Conservation (phyloP, 2,113 vertebrate species). For the Colistium nudipinnis region DNA sequence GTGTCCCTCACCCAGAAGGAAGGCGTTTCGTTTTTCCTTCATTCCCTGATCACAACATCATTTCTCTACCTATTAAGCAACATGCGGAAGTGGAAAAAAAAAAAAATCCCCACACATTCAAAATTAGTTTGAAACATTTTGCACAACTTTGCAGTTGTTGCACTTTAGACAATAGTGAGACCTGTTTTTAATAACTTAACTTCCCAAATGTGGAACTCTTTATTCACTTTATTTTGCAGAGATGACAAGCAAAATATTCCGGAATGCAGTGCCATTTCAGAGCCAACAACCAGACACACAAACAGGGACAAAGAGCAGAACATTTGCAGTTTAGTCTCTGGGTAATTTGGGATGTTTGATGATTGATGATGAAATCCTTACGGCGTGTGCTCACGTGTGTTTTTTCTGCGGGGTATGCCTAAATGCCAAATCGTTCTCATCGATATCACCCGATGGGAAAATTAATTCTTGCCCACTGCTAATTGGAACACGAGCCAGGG, state of each 20-base stretch:
- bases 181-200: conserved; percentile 11
- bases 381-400: conserved; percentile 7
- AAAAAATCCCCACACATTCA: neutral
- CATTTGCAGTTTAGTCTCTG: conserved; percentile 14
- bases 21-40: neutral
- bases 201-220: conserved; percentile 29
- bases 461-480: conserved; percentile 38
- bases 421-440: conserved; percentile 53
- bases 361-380: conserved; percentile 36
- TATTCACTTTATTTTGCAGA: conserved; percentile 30
- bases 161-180: neutral
- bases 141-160: conserved; percentile 9
- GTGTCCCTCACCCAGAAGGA: neutral
- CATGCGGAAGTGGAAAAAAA: neutral
- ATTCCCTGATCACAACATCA: neutral
- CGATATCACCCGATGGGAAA: conserved; percentile 45
- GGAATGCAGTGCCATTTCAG: conserved; percentile 12
- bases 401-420: conserved; percentile 15
- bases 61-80: neutral
- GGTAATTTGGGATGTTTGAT: conserved; percentile 30
- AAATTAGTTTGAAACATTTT: conserved; percentile 6
- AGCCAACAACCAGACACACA: conserved; percentile 36
- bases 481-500: conserved; percentile 59
- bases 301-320: conserved; percentile 24
- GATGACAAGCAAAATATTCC: conserved; percentile 25